Base-by-base conservation (phyloP, 2,888 invertebrate genomes). In the Drosophila kokeensis region DNA sequence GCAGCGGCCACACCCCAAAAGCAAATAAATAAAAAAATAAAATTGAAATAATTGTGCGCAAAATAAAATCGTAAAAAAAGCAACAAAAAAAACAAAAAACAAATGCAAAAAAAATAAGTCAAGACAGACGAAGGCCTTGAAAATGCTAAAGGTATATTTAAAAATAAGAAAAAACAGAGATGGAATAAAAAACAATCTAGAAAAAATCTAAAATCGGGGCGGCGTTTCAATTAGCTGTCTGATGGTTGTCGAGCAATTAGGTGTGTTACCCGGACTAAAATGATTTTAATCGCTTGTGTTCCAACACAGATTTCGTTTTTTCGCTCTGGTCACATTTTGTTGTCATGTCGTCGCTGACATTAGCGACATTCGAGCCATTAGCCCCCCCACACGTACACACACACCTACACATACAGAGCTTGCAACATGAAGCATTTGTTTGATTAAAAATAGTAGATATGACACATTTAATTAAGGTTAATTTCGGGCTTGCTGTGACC, bases 401-500 rank as follows among this genome's bases (percentile, higher is more conserved):
- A 45, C 15, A 75, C 48, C 50, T 36, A 68, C 27, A 52, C 40
- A 38, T 27, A 21, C 21, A 40, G 4, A 38, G 29, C n/a, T 59
- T 36, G 58, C 48, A 72, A 54, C 79, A 70, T 65, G 76, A 48
- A 65, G 63, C 72, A 69, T 76, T 80, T 69, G 70, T 67, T 71
- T 80, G 85, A 86, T 86, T 78, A 59, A 69, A 83, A 80, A 69
- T 59, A 61, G 21, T 50, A 79, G 88, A 87, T 87, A 88, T 82
- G 86, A 83, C 80, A 79, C 82, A 80, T 86, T 87, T 84, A 87
- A 87, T 88, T 87, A 87, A 85, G 82, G 76, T 79, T 83, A 80
- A 82, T 82, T 75, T 76, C n/a, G 38, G 30, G 11, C 73, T 62
- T 29, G 54, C 50, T 32, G 27, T 21, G 30, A n/a, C 21, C 13